Base-by-base conservation (phyloP, 64 coral and sea anemone species). In the Actinia tenebrosa region DNA sequence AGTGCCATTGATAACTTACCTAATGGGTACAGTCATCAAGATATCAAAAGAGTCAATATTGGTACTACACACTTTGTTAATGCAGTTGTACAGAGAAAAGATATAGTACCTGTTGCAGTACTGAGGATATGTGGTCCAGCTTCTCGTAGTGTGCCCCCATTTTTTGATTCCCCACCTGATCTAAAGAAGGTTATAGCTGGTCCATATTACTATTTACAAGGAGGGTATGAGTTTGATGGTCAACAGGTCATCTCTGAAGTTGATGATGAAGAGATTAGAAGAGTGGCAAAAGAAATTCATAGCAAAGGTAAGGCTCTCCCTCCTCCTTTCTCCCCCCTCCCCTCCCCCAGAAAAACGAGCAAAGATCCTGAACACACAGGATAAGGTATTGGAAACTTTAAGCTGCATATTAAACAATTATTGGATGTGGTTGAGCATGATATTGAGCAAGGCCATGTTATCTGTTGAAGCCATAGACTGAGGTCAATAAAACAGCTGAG, bases 41-140 rank as follows among this genome's bases (percentile, higher is more conserved):
- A 91, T 56, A 60, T 99, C 27, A 60, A 80, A 0, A 82, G 91
- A 45, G 91, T 99, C 5, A 95, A 99, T 53, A 99, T 95, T 86
- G 96, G 96, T 20, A 99, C 96, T 3, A 99, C 96, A 27, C 96
- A 99, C 78, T 99, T 99, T 95, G 69, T 99, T n/a, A 99, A 99
- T 89, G 96, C 96, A 2, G 64, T 99, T 42, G 80, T 99, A 7
- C 96, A 99, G 82, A 94, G 96, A 68, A 91, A 69, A 78, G 78
- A 64, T 45, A 60, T 99, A 42, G 88, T 85, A 3, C 81, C 64
- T 55, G 96, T 99, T 61, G 82, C 93, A 22, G 92, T 95, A 17
- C 16, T 99, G 53, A 87, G 96, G 45, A 80, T 99, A 10, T 99
- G 96, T 93, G 96, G 96, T 80, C 93, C 96, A 52, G 93, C 96